Conservation (phyloP, 2,888 invertebrate species). For the Sturmia bella region DNA sequence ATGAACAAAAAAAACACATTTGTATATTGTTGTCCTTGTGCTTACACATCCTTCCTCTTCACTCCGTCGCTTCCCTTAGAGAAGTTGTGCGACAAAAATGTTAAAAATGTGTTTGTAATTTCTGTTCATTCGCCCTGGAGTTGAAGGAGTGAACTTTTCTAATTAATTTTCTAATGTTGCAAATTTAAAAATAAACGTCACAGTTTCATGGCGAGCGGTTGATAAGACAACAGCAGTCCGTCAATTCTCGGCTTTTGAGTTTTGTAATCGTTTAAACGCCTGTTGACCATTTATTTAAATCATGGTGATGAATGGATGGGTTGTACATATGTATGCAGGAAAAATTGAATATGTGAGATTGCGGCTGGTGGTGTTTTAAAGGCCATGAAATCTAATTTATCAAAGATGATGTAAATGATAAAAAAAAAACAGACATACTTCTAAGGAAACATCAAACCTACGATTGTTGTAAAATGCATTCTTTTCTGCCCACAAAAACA, state of each 20-base stretch:
- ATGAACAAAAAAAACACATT: conserved; percentile 2
- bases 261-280: conserved; percentile 55
- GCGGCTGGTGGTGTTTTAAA: conserved; percentile 14
- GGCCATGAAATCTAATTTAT: conserved; percentile 27
- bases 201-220: conserved; percentile 29
- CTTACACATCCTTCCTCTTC: conserved; percentile 55
- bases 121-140: conserved; percentile 31
- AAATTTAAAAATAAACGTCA: conserved; percentile 46
- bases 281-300: conserved; percentile 68
- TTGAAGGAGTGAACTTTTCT: conserved; percentile 60
- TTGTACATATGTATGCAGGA: neutral
- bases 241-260: conserved; percentile 56
- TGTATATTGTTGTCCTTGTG: conserved; percentile 48
- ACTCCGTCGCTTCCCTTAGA: neutral
- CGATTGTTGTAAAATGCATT: too few relatives aligned
- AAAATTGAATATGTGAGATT: neutral
- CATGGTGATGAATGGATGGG: conserved; percentile 40
- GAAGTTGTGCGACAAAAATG: conserved; percentile 6
- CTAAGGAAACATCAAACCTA: too few relatives aligned
- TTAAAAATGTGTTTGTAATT: conserved; percentile 57
- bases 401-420: conserved; percentile 1
- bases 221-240: conserved; percentile 36
- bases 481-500: too few relatives aligned
- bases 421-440: too few relatives aligned
- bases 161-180: conserved; percentile 66